Base-by-base conservation (phyloP, 2,888 invertebrate species). In the Margaritifera margaritifera region DNA sequence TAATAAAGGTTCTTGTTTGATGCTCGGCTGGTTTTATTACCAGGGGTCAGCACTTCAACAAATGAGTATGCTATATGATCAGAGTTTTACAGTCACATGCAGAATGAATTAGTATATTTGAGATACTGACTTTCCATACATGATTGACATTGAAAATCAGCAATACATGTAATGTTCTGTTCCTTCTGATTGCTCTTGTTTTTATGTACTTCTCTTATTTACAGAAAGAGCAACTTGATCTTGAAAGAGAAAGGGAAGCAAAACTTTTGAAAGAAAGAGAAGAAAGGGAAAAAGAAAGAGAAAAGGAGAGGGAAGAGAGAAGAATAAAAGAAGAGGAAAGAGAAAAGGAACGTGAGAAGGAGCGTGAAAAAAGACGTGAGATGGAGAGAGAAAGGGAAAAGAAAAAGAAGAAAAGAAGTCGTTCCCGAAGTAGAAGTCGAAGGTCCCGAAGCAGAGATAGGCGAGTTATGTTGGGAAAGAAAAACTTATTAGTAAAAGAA, bases 261-360 rank as follows among this genome's bases (percentile, higher is more conserved):
- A 74, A 75, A 69, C 65, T 79, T 51, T 69, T 69, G 71, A 72
- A 91, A 91, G 86, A 80, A 69, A 64, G 76, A 90, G 91, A 88
- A 86, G 92, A 92, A 69, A 90, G 92, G 77, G 92, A 92, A 74
- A 91, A 91, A 70, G 90, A 89, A 71, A 84, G 92, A 66, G 92
- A 92, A 73, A 91, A 91, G 73, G 92, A 92, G 90, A 91, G 80
- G 90, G 91, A 81, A 67, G 85, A 72, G 91, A 91, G 84, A 70
- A 79, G 81, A 62, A 75, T 77, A 64, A 84, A 85, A 67, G 78
- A 76, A 60, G 82, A 84, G 74, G 79, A 80, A 55, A 76, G 80
- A 66, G 61, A 71, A 60, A 75, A 72, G 90, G 91, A 74, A 85
- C 91, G 78, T 91, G 92, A 80, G 91, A 92, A 74, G 90, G 92